Conservation (phyloP, 2,113 vertebrate genomes). For the Labeo rohita region DNA sequence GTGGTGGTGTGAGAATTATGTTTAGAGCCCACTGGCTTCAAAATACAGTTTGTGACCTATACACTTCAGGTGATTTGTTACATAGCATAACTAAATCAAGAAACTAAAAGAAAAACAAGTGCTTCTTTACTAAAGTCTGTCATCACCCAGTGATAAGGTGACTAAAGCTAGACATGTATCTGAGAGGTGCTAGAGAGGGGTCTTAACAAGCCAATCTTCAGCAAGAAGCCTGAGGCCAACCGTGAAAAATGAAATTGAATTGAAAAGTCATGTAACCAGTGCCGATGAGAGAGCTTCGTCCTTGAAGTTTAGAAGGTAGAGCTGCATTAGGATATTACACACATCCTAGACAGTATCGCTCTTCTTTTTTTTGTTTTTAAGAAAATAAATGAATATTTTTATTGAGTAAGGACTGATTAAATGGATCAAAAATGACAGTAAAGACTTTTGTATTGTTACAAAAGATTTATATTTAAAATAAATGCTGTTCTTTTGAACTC, state of each 20-base stretch:
- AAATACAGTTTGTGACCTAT: constrained; percentile 8
- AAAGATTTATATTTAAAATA: too few relatives aligned
- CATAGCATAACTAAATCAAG: neutral
- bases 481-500: too few relatives aligned
- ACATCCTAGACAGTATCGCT: neutral
- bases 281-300: neutral
- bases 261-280: neutral
- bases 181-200: constrained; percentile 58
- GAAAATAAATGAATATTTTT: neutral
- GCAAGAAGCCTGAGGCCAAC: constrained; percentile 66
- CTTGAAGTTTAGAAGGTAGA: neutral
- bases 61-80: constrained; percentile 6
- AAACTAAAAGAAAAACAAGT: neutral
- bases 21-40: constrained; percentile 38
- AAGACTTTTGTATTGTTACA: too few relatives aligned
- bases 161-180: neutral
- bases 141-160: neutral
- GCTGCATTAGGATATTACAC: neutral
- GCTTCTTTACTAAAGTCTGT: neutral
- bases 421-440: too few relatives aligned
- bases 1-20: constrained; percentile 61
- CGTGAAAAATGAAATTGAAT: constrained; percentile 48
- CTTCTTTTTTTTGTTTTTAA: too few relatives aligned
- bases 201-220: constrained; percentile 72
- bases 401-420: neutral